Conservation (phyloP, 2,113 vertebrate species). For the Parus major region DNA sequence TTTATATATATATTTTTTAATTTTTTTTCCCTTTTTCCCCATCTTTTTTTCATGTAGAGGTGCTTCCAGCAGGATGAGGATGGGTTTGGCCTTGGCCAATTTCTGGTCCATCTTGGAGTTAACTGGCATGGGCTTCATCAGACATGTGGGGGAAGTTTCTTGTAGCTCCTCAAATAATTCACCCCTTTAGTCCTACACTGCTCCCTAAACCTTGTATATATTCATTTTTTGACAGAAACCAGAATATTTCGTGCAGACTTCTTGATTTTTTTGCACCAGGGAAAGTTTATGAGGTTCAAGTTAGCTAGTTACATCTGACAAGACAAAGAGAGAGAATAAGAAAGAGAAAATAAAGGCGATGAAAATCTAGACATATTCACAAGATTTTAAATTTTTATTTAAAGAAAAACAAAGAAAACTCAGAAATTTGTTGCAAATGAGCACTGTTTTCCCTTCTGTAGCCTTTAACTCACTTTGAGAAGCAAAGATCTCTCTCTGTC, state of each 20-base stretch:
- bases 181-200: accelerated
- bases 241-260: neutral
- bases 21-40: neutral
- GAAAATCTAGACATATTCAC: neutral
- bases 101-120: neutral
- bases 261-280: neutral
- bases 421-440: neutral
- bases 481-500: neutral
- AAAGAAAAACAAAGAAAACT: neutral
- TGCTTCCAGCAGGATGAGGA: neutral
- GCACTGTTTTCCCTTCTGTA: accelerated
- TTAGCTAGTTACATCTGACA: neutral
- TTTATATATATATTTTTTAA: too few relatives aligned
- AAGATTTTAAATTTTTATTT: neutral
- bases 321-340: neutral
- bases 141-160: neutral
- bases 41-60: accelerated
- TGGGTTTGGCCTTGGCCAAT: neutral
- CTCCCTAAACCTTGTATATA: neutral
- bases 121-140: neutral
- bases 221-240: neutral
- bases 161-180: neutral
- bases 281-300: neutral
- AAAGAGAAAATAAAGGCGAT: neutral
- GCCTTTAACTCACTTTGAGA: neutral